These are phyloP conservation scores for Limnodromus scolopaceus DNA, from an alignment of 2,797 vertebrate genomes.

Conservation along the genomic window DNA sequence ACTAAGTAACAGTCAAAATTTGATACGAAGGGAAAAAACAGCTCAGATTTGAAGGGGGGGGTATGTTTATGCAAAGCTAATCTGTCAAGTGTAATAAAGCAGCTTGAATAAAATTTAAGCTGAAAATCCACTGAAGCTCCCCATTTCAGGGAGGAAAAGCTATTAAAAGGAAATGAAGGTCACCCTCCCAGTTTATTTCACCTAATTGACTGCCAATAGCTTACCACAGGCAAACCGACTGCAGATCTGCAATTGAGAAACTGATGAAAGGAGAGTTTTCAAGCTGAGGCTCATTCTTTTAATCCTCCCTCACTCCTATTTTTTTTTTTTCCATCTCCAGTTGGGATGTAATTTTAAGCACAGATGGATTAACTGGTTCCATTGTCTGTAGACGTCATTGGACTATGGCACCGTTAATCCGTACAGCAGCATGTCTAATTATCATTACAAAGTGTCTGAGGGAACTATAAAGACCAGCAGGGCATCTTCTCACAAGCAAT, in stretches of 20 bases:
- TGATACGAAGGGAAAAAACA: conserved; percentile 63
- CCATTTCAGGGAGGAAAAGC: conserved; percentile 87
- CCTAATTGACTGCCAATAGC: conserved; percentile 95
- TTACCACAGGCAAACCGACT: conserved; percentile 82
- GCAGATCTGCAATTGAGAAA: conserved; percentile 85
- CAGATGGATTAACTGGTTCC: conserved; percentile 89
- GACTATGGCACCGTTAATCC: conserved; percentile 85
- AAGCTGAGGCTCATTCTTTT: conserved; percentile 85
- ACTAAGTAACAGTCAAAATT: conserved; percentile 79
- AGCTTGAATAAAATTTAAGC: conserved; percentile 87
- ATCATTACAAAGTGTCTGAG: conserved; percentile 90
- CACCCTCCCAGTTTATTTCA: conserved; percentile 97
- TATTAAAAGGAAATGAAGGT: conserved; percentile 94
- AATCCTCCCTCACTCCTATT: conserved; percentile 80
- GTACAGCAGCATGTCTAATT: conserved; percentile 88
- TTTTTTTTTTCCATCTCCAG: conserved; percentile 79
- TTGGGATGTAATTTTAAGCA: conserved; percentile 88
- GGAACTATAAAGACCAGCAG: conserved; percentile 86
- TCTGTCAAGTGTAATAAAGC: conserved; percentile 88
- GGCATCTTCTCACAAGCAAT: conserved; percentile 90
- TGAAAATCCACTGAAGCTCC: conserved; percentile 88
- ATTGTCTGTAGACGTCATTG: conserved; percentile 82
- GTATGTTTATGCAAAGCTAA: conserved; percentile 85
- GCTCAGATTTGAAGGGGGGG: conserved; percentile 61
- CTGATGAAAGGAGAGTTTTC: conserved; percentile 86